Conservation (phyloP, 2,888 invertebrate species). For the Scelioninae gen. 1 region DNA sequence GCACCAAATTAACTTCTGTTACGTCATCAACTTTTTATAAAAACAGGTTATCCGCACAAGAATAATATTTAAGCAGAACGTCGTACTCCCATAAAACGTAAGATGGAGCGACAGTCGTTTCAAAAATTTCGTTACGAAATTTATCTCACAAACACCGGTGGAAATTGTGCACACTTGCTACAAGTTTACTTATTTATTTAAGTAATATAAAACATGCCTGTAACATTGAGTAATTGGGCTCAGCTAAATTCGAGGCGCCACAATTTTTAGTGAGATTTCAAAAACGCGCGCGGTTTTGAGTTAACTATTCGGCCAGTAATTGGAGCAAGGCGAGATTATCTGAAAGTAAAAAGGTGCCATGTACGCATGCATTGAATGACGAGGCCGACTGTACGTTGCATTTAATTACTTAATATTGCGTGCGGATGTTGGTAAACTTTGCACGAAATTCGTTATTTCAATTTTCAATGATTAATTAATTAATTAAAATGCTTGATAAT, state of each 20-base stretch:
- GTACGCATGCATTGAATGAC: not conserved
- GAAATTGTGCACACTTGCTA: too few species aligned
- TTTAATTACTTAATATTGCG: slow-evolving; percentile 8
- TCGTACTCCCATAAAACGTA: not conserved
- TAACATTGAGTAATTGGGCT: not conserved
- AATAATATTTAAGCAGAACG: not conserved
- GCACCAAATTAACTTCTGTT: not conserved
- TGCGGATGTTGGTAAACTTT: not conserved
- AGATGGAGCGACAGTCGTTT: not conserved
- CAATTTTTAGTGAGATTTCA: slow-evolving; percentile 11
- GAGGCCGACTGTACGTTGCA: not conserved
- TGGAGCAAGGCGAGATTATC: slow-evolving; percentile 10
- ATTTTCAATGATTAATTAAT: too few species aligned
- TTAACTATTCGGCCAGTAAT: slow-evolving; percentile 24
- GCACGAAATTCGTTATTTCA: not conserved
- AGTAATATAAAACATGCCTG: not conserved
- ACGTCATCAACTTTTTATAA: not conserved
- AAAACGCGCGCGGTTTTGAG: slow-evolving; percentile 6
- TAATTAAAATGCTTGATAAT: too few species aligned
- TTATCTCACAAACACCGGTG: not conserved
- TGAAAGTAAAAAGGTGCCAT: slow-evolving; percentile 3
- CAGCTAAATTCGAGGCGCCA: not conserved
- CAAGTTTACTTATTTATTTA: slow-evolving; percentile 3
- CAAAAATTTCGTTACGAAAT: slow-evolving; percentile 4
- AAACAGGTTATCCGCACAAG: not conserved